Evolutionary conservation across 30 jellyfish, hydroid and myxozoan genomes (phyloP), one percentile per base, ranked within the genome.

Genomic region (Mastigias papua): DNA sequence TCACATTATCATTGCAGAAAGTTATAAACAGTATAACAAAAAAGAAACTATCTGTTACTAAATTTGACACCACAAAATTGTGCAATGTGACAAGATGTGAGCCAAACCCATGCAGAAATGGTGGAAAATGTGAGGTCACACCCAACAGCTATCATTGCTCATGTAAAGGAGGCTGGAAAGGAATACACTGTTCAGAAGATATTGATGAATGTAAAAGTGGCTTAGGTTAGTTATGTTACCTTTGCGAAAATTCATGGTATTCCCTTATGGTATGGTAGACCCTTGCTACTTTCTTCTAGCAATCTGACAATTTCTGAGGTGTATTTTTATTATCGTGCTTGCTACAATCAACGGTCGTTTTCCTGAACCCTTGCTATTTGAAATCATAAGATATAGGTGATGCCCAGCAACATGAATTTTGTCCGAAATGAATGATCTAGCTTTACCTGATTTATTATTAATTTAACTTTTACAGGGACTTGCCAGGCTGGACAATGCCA

Each of bases 31-130:
- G 71, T 16, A 21, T 77, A 31, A 68, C 89, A 10, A 50, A 66
- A 27, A 80, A 50, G 83, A 89, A 60, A 71, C 69, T 73, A 20
- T 71, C 93, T 1, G 89, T 93, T 19, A 83, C 91, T 48, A 81
- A 80, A 32, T 67, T 15, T 25, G 90, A 75, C 54, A 73, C 58
- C 5, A 25, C 87, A 9, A 85, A 85, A 22, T 51, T 90, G 30
- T 95, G 99, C 78, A 80, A 75, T 15, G 61, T 85, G 33, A 83
- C 97, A 31, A 97, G 93, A 25, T 95, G 99, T 62, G 91, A 87
- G 64, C 97, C 92, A 27, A 90, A 86, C 74, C 99, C 99, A 0
- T 95, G 99, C 70, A 32, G 48, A 63, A 78, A 95, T 63, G 69
- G 71, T n/a, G 99, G 97, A 13, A 73, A 79, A 50, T 95, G 99